phyloP scores from a whole-genome alignment of 2,113 vertebrate species.

The Henicopernis longicauda region DNA sequence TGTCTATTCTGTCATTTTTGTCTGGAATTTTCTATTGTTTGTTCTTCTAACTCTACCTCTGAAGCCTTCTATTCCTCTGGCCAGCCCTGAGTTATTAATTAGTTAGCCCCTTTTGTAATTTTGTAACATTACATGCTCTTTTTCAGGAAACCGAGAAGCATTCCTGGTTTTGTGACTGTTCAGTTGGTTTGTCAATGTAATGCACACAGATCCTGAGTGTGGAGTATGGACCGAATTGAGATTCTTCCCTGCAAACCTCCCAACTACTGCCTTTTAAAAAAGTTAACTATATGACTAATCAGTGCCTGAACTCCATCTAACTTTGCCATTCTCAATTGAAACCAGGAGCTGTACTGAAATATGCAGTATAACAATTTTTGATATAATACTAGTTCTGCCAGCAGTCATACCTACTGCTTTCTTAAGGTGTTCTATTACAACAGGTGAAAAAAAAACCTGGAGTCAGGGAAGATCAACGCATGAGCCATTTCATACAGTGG shows the following conservation, averaged over 20 bases:
- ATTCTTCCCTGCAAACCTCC: background rate
- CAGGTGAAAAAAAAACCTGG: background rate
- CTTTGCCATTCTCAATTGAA: background rate
- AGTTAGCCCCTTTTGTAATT: background rate
- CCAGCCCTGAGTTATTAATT: background rate
- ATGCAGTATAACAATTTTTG: rapidly evolving
- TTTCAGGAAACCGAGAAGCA: background rate
- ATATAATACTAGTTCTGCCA: background rate
- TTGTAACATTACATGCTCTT: background rate
- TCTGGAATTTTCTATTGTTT: background rate
- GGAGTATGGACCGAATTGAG: background rate
- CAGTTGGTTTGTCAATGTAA: background rate
- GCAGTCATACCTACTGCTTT: background rate
- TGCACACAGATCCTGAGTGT: background rate
- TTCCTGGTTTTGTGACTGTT: background rate
- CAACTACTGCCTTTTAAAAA: background rate
- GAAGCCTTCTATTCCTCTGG: background rate
- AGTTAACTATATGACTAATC: background rate
- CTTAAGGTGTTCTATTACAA: background rate
- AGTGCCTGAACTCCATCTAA: background rate
- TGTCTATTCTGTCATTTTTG: background rate
- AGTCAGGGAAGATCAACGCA: background rate
- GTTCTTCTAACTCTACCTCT: background rate
- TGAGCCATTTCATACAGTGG: background rate
- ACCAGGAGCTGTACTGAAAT: background rate